phyloP scores from a whole-genome alignment of 2,888 invertebrate genomes.

The Pollenia griseotomentosa region DNA sequence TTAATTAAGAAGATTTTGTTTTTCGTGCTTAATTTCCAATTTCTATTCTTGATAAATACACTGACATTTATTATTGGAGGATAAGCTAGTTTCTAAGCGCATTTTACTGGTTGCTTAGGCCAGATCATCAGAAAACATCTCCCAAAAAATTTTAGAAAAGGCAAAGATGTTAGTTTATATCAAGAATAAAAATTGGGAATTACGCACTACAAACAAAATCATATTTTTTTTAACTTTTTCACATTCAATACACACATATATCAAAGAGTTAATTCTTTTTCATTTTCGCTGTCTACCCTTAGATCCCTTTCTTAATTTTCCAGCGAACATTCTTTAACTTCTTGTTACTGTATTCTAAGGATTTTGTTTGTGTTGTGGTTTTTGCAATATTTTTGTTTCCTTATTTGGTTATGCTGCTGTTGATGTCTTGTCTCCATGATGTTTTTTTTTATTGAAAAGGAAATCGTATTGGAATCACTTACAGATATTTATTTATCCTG shows the following conservation, averaged over 20 bases:
- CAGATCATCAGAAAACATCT: too few species aligned
- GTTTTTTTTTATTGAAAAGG: constrained; percentile 77
- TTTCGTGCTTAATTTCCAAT: too few species aligned
- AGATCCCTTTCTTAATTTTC: background rate
- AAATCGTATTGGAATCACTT: constrained; percentile 84
- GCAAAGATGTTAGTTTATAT: too few species aligned
- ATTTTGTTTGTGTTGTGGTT: constrained; percentile 37
- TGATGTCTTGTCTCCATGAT: constrained; percentile 24
- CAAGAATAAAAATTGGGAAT: too few species aligned
- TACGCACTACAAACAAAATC: too few species aligned
- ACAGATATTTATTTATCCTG: constrained; percentile 81
- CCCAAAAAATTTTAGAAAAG: too few species aligned
- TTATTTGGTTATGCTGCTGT: constrained; percentile 8
- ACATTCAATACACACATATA: background rate
- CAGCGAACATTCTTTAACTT: background rate
- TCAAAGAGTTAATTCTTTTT: constrained; percentile 31
- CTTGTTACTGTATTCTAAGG: constrained; percentile 4
- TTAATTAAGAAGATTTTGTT: too few species aligned
- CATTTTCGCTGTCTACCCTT: constrained; percentile 15
- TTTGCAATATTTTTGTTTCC: constrained; percentile 15
- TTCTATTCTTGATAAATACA: too few species aligned
- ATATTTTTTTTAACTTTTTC: too few species aligned
- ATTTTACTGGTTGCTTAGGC: too few species aligned
- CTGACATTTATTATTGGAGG: too few species aligned
- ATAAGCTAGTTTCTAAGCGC: too few species aligned